Base-by-base conservation (phyloP, 2,797 vertebrate genomes). In the Alosa sapidissima region DNA sequence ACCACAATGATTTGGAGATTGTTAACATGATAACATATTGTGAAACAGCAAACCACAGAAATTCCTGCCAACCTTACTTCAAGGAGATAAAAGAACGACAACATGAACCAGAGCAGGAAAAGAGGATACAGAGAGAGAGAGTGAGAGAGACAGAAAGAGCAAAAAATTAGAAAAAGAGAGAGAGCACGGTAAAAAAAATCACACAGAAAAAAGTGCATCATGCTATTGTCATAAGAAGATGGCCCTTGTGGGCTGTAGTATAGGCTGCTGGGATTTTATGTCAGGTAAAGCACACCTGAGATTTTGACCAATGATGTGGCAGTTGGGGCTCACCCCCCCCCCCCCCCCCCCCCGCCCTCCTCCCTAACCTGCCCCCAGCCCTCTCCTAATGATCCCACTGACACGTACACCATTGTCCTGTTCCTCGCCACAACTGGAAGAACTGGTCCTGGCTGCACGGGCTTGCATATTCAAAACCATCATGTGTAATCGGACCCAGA, bases 21-120 rank as follows among this genome's bases (percentile, higher is more conserved):
- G 96, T 96, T 95, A 97, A 97, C 95, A 96, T 88, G 96, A 97
- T 96, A 97, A 96, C 95, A 95, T 95, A 95, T 96, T 97, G 96
- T 94, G 95, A 95, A 97, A 97, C 95, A 95, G 93, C 93, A 96
- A 96, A 96, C 95, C 96, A 95, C 96, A 95, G 94, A 94, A 94
- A 94, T 92, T 91, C 88, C 92, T 91, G 95, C 94, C 95, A 97
- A 96, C 93, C 95, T 94, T 93, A 91, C 94, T 95, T 94, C 90
- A 90, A 94, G 86, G 87, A 91, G 94, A 96, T 95, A 94, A 94
- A 94, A 92, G 91, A 91, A 91, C 89, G 83, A 89, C 91, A 94
- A 88, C 49, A 86, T 90, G 87, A 87, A 86, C 33, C 72, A 84
- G 65, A 86, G 84, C 82, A 86, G 75, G 86, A 81, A 83, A 82